These are phyloP conservation scores for Ophion ventricosus DNA, from an alignment of 2,888 invertebrate species.

Conservation along the genomic window DNA sequence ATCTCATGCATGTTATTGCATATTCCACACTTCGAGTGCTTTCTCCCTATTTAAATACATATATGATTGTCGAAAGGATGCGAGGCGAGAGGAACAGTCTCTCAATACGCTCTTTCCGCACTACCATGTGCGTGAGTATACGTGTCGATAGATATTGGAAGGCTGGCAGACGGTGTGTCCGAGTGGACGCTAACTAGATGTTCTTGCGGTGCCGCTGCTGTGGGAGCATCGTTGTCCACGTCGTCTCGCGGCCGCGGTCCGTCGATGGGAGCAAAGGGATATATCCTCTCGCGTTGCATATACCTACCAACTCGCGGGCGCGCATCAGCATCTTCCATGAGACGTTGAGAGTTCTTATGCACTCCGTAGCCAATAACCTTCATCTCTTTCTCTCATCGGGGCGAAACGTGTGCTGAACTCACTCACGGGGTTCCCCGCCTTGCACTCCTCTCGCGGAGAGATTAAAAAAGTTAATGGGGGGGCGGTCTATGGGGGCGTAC, in stretches of 20 bases:
- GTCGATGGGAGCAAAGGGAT: constrained; percentile 53
- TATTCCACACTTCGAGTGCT: not conserved
- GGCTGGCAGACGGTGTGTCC: constrained; percentile 64
- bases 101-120: constrained; percentile 16
- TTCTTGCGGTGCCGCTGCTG: constrained; percentile 61
- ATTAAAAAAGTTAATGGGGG: constrained; percentile 83
- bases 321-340: constrained; percentile 41
- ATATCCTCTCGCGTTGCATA: constrained; percentile 23
- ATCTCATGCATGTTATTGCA: not conserved
- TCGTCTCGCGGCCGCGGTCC: constrained; percentile 48
- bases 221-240: constrained; percentile 38
- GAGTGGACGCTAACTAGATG: constrained; percentile 67
- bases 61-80: constrained; percentile 6
- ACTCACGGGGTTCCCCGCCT: constrained; percentile 56
- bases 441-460: constrained; percentile 72
- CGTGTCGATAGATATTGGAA: constrained; percentile 28
- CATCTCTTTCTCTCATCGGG: constrained; percentile 48
- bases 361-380: constrained; percentile 58
- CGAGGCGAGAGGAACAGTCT: constrained; percentile 7
- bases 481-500: constrained; percentile 83
- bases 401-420: constrained; percentile 38
- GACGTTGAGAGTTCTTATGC: constrained; percentile 32
- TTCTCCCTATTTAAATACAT: not conserved
- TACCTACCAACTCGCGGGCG: constrained; percentile 51
- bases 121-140: not conserved